These are phyloP conservation scores for Ichneumoninae sp. DNA, from an alignment of 2,888 invertebrate genomes.

Conservation along the genomic window DNA sequence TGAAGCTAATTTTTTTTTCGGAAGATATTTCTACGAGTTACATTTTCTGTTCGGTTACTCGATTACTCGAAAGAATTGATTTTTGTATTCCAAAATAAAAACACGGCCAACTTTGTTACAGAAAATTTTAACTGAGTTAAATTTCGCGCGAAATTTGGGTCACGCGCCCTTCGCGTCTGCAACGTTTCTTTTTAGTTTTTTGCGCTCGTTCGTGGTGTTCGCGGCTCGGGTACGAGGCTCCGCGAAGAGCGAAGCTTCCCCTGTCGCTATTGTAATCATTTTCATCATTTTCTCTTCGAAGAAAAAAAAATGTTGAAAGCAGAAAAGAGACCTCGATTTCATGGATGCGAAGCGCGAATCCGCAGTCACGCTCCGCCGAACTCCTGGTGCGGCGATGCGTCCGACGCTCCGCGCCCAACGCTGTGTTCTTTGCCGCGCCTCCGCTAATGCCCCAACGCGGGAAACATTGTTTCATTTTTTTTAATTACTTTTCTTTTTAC, in stretches of 20 bases:
- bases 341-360: constrained; percentile 70
- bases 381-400: constrained; percentile 59
- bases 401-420: constrained; percentile 5
- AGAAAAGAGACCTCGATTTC: constrained; percentile 67
- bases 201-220: not conserved
- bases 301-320: constrained; percentile 15
- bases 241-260: constrained; percentile 22
- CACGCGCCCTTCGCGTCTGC: not conserved
- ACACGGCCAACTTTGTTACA: not conserved
- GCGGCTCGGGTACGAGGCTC: not conserved
- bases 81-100: not conserved
- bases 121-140: not conserved
- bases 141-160: not conserved
- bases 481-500: constrained; percentile 3
- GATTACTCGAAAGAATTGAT: too few relatives aligned
- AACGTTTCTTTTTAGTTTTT: not conserved
- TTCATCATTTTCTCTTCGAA: constrained; percentile 30
- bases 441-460: constrained; percentile 63
- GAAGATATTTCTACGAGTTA: too few relatives aligned
- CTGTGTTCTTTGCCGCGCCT: constrained; percentile 41
- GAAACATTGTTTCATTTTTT: constrained; percentile 66
- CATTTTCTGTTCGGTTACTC: too few relatives aligned
- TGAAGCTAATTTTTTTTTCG: too few relatives aligned
- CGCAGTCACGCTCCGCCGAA: constrained; percentile 72
- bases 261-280: constrained; percentile 31